Base-by-base conservation (phyloP, 2,797 vertebrate species). In the Bradypodion ventrale region DNA sequence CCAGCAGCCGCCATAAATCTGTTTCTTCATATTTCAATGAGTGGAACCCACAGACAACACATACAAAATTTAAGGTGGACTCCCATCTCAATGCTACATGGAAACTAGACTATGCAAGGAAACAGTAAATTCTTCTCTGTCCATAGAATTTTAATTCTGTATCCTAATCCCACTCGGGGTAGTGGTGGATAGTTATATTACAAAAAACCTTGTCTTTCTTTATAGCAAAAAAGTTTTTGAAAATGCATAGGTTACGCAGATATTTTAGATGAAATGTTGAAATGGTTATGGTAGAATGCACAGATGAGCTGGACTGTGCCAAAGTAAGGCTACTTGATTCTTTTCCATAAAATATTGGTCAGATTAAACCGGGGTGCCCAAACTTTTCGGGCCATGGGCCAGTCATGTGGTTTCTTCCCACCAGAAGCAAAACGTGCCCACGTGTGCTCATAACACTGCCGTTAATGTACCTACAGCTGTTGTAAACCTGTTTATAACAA, bases 1-100 rank as follows among this genome's bases (percentile, higher is more conserved):
- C 97, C 97, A 97, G 97, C 96, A 97, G 97, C 97, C 95, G 91
- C 97, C 97, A 97, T 97, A 97, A 97, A 98, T 97, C 97, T 98
- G 97, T 97, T 97, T 97, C 97, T 97, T 98, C 97, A 96, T 95
- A 97, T 97, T 96, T 96, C 95, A 94, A 85, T 95, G 95, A 96
- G 96, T 92, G 91, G 96, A 95, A 96, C 94, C 94, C 96, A 95
- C 93, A 94, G 95, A 95, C 95, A 94, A 83, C 72, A 83, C 88
- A 85, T 82, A 92, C 94, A 75, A 60, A 91, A 91, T 91, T 93
- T 93, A 95, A 95, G 95, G 95, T 94, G 91, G 94, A 93, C 94
- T 74, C 37, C 42, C 5, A 89, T 88, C 60, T 88, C 76, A 7
- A 52, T 27, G 62, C 84, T 60, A 27, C 4, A 21, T 15, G 40